These are phyloP conservation scores for Sebastolobus alascanus DNA, from an alignment of 2,797 vertebrate genomes.

Conservation along the genomic window DNA sequence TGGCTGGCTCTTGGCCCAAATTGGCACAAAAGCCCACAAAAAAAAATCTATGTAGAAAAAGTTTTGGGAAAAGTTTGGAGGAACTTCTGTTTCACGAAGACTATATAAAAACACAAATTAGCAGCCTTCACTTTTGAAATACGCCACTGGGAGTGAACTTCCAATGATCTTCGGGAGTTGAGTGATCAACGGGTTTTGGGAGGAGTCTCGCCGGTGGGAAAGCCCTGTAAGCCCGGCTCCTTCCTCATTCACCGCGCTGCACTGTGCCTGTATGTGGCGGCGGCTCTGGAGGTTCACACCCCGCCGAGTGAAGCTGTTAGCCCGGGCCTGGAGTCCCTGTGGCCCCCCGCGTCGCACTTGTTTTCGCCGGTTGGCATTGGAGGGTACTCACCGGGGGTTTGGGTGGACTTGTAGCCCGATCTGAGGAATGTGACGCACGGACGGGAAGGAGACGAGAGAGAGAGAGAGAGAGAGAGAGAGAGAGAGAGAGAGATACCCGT, in stretches of 20 bases:
- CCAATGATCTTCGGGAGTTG: constrained; percentile 44
- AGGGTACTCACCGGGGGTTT: constrained; percentile 25
- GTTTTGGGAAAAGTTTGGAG: neutral
- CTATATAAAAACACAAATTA: neutral
- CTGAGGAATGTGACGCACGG: constrained; percentile 73
- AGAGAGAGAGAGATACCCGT: constrained; percentile 8
- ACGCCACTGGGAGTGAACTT: constrained; percentile 38
- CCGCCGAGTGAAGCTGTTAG: constrained; percentile 41
- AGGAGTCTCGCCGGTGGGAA: constrained; percentile 73
- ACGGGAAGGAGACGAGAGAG: constrained; percentile 36
- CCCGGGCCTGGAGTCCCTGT: constrained; percentile 40
- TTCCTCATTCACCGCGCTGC: constrained; percentile 63
- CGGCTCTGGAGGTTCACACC: constrained; percentile 28
- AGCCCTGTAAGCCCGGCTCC: constrained; percentile 48
- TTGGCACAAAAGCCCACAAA: neutral
- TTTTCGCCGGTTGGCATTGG: constrained; percentile 10
- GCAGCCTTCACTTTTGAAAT: constrained; percentile 55
- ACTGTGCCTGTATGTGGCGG: constrained; percentile 22
- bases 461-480: neutral
- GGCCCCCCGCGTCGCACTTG: neutral
- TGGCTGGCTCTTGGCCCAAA: neutral
- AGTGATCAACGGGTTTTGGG: constrained; percentile 55
- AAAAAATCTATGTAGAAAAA: neutral
- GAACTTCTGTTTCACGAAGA: neutral
- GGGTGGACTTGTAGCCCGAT: constrained; percentile 52